Base-by-base conservation (phyloP, 2,113 vertebrate species). In the Athene noctua region DNA sequence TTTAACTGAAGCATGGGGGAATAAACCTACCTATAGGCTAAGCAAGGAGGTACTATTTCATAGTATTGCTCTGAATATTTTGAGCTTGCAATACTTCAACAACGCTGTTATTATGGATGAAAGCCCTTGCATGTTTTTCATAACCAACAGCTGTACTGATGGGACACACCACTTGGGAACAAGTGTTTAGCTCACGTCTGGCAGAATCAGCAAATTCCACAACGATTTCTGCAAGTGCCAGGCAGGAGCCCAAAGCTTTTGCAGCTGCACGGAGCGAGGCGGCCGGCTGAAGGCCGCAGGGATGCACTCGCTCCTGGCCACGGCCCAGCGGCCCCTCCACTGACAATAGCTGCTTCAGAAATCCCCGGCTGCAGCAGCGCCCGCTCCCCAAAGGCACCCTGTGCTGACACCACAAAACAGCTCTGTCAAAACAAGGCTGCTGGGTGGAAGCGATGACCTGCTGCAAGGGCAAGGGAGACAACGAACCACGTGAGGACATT, bases 181-280 rank as follows among this genome's bases (percentile, higher is more conserved):
- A 85, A 96, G 91, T n/a, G 80, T 62, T 94, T 58, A 80, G 92
- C 84, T 68, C 3, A 20, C 11, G 32, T 92, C 95, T 95, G 95
- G 92, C 89, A 85, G 84, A 82, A 91, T 96, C 94, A 97, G 94
- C 94, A 77, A 89, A 97, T 96, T 97, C 94, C 91, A 32, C 86
- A 34, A 57, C 6, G 27, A 91, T 86, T 94, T 77, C 92, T 95
- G 86, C 80, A 51, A 97, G 91, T 77, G 88, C 44, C 86, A 82
- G 92, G 92, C 92, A 86, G 94, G 46, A 95, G 89, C 84, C 86
- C 49, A 61, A 79, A 87, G 91, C 83, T 38, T 36, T 34, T 34
- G 92, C 92, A 95, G 94, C 96, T 91, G 92, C 86, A 74, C 18
- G 1, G 16, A 80, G 82, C 0, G 0, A 78, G 65, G 75, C 19